phyloP scores from a whole-genome alignment of 1,140 invertebrate genomes.

The Ptiloglossa arizonensis region DNA sequence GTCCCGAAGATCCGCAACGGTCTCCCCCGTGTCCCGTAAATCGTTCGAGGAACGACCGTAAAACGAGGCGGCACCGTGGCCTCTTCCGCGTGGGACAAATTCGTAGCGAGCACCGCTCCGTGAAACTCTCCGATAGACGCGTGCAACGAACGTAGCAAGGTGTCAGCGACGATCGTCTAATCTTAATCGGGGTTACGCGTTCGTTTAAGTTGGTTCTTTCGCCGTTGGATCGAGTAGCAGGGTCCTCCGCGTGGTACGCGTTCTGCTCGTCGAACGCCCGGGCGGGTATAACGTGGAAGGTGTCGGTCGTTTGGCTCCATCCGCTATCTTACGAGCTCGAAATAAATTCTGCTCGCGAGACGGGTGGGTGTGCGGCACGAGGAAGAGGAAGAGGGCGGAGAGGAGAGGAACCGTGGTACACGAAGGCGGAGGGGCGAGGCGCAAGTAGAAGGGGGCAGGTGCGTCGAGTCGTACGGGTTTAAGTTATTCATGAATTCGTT shows the following conservation, averaged over 20 bases:
- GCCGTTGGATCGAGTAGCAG: background rate
- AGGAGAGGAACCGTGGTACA: too few relatives aligned
- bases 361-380: background rate
- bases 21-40: constrained; percentile 44
- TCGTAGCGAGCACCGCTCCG: background rate
- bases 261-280: background rate
- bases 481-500: constrained; percentile 82
- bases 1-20: background rate
- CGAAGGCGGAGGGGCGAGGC: constrained; percentile 20
- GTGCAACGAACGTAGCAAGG: too few relatives aligned
- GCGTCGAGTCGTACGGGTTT: constrained; percentile 68
- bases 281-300: background rate
- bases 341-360: background rate
- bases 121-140: too few relatives aligned
- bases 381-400: constrained; percentile 27
- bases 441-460: constrained; percentile 67
- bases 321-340: constrained; percentile 44
- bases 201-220: too few relatives aligned
- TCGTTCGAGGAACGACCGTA: constrained; percentile 38
- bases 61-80: constrained; percentile 35
- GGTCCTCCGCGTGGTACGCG: background rate
- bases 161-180: too few relatives aligned
- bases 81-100: constrained; percentile 32
- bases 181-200: too few relatives aligned
- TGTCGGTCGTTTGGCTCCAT: constrained; percentile 31